These are phyloP conservation scores for Aegypius monachus DNA, from an alignment of 2,113 vertebrate species.

Conservation along the genomic window DNA sequence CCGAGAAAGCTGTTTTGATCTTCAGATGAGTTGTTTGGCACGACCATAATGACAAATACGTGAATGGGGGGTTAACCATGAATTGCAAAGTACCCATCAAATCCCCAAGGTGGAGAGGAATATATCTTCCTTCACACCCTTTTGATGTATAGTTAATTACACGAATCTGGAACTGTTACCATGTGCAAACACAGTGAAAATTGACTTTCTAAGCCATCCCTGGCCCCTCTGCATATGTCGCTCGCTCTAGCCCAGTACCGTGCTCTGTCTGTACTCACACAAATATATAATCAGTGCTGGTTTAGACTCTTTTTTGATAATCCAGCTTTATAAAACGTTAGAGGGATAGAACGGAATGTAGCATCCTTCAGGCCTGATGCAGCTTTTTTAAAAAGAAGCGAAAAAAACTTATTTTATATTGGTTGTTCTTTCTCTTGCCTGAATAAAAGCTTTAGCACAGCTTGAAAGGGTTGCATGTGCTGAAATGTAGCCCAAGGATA, in stretches of 20 bases:
- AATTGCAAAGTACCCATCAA: constrained; percentile 44
- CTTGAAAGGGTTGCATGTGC: constrained; percentile 79
- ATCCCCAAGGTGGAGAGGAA: constrained; percentile 24
- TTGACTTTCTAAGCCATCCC: constrained; percentile 51
- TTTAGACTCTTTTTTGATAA: neutral
- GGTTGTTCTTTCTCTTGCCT: constrained; percentile 73
- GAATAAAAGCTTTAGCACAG: constrained; percentile 74
- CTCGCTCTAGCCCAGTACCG: neutral
- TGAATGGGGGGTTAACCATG: constrained; percentile 30
- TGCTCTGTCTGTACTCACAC: neutral
- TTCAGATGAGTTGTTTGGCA: constrained; percentile 40
- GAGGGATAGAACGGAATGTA: constrained; percentile 17
- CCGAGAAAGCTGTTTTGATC: constrained; percentile 46
- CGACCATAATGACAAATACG: constrained; percentile 14
- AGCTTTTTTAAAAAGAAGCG: constrained; percentile 26
- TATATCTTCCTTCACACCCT: constrained; percentile 54
- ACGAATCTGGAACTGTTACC: constrained; percentile 63
- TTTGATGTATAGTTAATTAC: constrained; percentile 63
- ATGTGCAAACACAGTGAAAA: constrained; percentile 60
- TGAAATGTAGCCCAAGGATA: constrained; percentile 84
- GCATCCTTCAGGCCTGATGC: constrained; percentile 55
- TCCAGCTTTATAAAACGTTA: neutral
- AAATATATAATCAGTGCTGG: neutral
- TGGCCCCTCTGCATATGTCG: constrained; percentile 46
- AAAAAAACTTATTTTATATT: constrained; percentile 47